A percentile compares a stretch with the other conserved stretches of the same genome.
These are phyloP conservation scores for Yponomeuta sedellus DNA, from an alignment of 2,888 invertebrate genomes.

Conservation along the genomic window DNA sequence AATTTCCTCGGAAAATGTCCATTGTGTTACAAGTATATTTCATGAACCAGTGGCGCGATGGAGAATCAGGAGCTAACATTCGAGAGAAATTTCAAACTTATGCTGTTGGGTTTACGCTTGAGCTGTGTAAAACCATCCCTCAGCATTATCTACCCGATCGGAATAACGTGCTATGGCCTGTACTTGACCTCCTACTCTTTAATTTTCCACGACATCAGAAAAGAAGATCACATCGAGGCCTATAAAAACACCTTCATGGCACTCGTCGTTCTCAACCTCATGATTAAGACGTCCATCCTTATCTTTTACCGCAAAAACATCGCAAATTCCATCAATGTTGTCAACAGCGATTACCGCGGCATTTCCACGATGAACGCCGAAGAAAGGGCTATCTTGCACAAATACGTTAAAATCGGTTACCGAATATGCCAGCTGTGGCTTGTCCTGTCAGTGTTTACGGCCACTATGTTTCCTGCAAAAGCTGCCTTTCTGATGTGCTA, in stretches of 20 bases:
- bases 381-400: constrained; percentile 35
- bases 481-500: constrained; percentile 40
- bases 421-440: constrained; percentile 43
- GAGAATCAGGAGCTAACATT: neutral
- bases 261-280: constrained; percentile 38
- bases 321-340: constrained; percentile 30
- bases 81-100: neutral
- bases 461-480: constrained; percentile 41
- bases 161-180: constrained; percentile 17
- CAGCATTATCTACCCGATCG: neutral
- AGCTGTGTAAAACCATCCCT: neutral
- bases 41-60: neutral
- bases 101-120: neutral
- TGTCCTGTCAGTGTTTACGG: constrained; percentile 29
- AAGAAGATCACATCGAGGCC: constrained; percentile 36
- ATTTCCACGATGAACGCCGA: constrained; percentile 30
- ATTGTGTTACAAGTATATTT: neutral
- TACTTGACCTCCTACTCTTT: constrained; percentile 35
- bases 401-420: constrained; percentile 35
- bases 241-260: constrained; percentile 43
- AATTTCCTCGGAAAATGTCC: neutral
- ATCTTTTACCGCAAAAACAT: constrained; percentile 33
- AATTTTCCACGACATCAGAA: constrained; percentile 34
- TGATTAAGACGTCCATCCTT: constrained; percentile 40
- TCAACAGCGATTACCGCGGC: constrained; percentile 42